Evolutionary conservation across 1,140 invertebrate species (phyloP).

Genomic region (Stratiolaelaps scimitus): DNA sequence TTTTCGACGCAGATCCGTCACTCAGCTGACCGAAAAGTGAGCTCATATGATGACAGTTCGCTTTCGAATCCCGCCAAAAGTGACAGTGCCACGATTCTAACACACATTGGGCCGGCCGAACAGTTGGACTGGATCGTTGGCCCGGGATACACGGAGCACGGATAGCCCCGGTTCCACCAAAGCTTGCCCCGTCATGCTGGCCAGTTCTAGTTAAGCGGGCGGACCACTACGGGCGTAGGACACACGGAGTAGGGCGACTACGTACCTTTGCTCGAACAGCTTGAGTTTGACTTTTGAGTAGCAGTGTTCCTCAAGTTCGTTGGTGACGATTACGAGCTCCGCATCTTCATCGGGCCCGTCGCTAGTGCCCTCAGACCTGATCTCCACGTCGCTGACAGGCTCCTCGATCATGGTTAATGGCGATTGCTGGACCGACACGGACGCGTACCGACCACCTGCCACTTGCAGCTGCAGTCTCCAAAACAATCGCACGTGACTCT

Average conservation of each 20-base stretch:
- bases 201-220: no score
- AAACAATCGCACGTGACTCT: constrained; percentile 29
- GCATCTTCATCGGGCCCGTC: constrained; percentile 12
- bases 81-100: no score
- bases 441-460: background rate
- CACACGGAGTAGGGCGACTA: background rate
- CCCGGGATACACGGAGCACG: no score
- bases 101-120: no score
- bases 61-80: no score
- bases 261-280: constrained; percentile 26
- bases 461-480: constrained; percentile 24
- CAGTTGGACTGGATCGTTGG: no score
- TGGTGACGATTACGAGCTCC: constrained; percentile 17
- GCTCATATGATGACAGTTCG: no score
- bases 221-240: no score
- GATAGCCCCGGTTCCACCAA: no score
- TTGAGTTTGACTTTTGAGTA: constrained; percentile 28
- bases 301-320: constrained; percentile 15
- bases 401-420: constrained; percentile 18
- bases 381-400: constrained; percentile 25
- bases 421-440: constrained; percentile 8
- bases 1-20: no score
- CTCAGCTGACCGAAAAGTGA: no score
- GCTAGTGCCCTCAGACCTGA: background rate
- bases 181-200: no score